phyloP scores from a whole-genome alignment of 2,797 vertebrate species.

The Sciaenops ocellatus region DNA sequence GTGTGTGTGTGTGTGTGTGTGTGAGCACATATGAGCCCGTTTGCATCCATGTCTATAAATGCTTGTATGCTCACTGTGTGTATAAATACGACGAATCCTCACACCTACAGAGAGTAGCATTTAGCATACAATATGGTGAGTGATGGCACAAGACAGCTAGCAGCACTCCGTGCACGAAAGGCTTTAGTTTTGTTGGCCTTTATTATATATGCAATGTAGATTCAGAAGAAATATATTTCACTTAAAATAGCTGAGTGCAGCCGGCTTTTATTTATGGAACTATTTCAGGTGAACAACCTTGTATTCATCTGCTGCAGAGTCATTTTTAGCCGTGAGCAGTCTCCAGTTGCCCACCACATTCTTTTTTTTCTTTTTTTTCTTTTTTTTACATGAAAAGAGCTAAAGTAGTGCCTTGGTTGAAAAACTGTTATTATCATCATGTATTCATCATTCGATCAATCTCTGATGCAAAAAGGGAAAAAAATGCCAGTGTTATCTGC shows the following conservation, averaged over 20 bases:
- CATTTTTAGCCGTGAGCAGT: conserved; percentile 51
- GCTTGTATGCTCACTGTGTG: conserved; percentile 34
- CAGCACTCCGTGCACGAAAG: background rate
- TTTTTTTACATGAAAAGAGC: conserved; percentile 17
- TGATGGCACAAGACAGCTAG: conserved; percentile 46
- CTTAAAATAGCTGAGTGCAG: conserved; percentile 48
- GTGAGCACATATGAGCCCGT: conserved; percentile 38
- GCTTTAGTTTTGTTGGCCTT: conserved; percentile 5
- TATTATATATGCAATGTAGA: background rate
- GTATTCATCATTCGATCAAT: background rate
- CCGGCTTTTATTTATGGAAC: conserved; percentile 58
- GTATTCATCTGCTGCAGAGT: conserved; percentile 54
- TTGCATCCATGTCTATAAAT: conserved; percentile 66
- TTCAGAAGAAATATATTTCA: conserved; percentile 28
- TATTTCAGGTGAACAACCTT: conserved; percentile 63
- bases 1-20: conserved; percentile 29
- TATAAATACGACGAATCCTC: conserved; percentile 67
- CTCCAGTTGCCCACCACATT: conserved; percentile 38
- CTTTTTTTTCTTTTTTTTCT: background rate
- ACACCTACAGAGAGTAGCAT: conserved; percentile 67
- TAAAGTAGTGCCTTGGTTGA: background rate
- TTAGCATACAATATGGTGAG: conserved; percentile 63
- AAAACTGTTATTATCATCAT: conserved; percentile 1
- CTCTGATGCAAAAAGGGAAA: background rate
- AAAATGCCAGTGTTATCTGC: background rate